Percentiles rank a stretch among this genome's conserved stretches.
Evolutionary conservation across 2,888 invertebrate genomes (phyloP).

Genomic region (Leucania comma): DNA sequence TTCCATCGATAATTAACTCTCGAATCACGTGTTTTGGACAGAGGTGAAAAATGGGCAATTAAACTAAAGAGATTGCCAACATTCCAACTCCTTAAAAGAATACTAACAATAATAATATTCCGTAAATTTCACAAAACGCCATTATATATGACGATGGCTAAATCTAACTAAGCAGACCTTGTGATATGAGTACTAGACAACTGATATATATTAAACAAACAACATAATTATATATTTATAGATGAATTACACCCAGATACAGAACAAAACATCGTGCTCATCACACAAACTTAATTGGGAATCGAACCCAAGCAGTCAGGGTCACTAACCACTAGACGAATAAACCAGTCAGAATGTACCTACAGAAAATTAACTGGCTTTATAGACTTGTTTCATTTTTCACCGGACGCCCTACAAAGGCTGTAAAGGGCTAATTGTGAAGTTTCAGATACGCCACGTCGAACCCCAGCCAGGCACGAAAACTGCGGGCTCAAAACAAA

Average conservation of each 20-base stretch:
- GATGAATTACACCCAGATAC: too few relatives aligned
- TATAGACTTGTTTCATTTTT: constrained; percentile 54
- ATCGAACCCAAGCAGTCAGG: too few relatives aligned
- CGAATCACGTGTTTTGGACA: constrained; percentile 8
- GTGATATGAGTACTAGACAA: too few relatives aligned
- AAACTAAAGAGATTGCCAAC: background rate
- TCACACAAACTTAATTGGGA: too few relatives aligned
- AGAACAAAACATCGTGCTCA: too few relatives aligned
- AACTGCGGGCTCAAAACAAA: constrained; percentile 56
- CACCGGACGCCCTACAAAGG: constrained; percentile 47
- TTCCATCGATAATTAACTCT: constrained; percentile 25
- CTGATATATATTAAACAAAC: too few relatives aligned
- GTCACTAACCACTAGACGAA: too few relatives aligned
- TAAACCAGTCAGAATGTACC: too few relatives aligned
- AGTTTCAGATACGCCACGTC: constrained; percentile 49
- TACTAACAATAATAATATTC: background rate
- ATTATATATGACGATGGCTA: too few relatives aligned
- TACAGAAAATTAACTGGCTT: constrained; percentile 31
- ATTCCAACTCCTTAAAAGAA: constrained; percentile 2
- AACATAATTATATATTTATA: too few relatives aligned
- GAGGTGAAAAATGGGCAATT: constrained; percentile 18
- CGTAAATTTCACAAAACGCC: too few relatives aligned
- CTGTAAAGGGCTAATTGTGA: constrained; percentile 54
- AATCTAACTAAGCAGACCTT: too few relatives aligned
- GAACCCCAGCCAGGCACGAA: constrained; percentile 42